Conservation (phyloP, 1,140 invertebrate genomes). For the Drosophila pectinifera region DNA sequence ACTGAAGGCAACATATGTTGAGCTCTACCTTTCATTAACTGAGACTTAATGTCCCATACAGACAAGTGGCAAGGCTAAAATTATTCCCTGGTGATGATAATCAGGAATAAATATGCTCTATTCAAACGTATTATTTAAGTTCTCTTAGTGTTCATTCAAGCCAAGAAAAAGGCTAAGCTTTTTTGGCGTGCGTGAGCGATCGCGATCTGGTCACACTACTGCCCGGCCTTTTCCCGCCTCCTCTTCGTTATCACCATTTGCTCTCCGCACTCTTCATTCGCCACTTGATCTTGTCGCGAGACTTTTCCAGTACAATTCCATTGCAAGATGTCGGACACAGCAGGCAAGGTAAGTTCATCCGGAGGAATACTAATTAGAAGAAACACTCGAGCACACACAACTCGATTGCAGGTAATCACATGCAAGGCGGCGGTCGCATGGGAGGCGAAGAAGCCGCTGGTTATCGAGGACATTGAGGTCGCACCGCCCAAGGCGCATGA, state of each 20-base stretch:
- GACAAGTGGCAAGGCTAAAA: too few relatives aligned
- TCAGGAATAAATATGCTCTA: too few relatives aligned
- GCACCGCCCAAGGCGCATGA: constrained; percentile 96
- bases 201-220: constrained; percentile 9
- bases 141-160: too few relatives aligned
- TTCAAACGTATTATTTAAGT: too few relatives aligned
- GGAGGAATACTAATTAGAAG: constrained; percentile 23
- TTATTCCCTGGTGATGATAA: too few relatives aligned
- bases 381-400: constrained; percentile 1
- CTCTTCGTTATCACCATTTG: constrained; percentile 10
- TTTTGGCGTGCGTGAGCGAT: background rate
- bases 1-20: too few relatives aligned
- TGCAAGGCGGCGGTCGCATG: constrained; percentile 97
- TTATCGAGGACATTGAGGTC: constrained; percentile 96
- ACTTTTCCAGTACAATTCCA: constrained; percentile 29
- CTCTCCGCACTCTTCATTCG: constrained; percentile 5
- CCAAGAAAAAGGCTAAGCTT: constrained; percentile 1
- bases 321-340: constrained; percentile 74
- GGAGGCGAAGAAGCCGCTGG: constrained; percentile 93
- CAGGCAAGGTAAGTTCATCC: constrained; percentile 64
- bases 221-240: constrained; percentile 27
- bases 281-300: constrained; percentile 24
- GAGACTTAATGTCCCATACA: too few relatives aligned
- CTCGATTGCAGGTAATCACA: constrained; percentile 88
- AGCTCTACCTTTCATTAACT: too few relatives aligned